Evolutionary conservation across 2,113 vertebrate genomes (phyloP), one percentile per base, ranked within the genome.

Genomic region (Saccopteryx leptura): DNA sequence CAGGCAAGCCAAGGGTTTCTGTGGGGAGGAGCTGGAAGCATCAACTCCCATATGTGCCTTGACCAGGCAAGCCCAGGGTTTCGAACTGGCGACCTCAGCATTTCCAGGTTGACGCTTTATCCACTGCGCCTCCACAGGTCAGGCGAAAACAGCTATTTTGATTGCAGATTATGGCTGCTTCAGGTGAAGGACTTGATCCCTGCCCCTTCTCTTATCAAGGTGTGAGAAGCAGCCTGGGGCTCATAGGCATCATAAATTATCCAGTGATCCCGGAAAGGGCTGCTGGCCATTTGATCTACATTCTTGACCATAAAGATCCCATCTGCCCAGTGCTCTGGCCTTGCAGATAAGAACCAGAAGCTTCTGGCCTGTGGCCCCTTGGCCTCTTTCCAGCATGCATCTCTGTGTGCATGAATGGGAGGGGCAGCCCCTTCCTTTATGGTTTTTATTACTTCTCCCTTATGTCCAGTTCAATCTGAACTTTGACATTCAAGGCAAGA

Each of bases 271-370:
- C 28, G 28, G 33, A 65, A 69, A 7, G 82, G 60, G 14, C 23
- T 39, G 56, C 58, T 50, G 71, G 68, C 28, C 79, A 14, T 4
- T n/a, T 11, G 66, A 19, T 48, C 72, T 5, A 56, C 13, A 0
- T 46, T 50, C 18, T 75, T 86, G 61, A 46, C 52, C 74, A 52
- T 18, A n/a, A 31, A 75, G 88, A n/a, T 28, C 48, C 39, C 68
- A 39, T 14, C 76, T 82, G 54, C 31, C 56, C 61, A 54, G 48
- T 15, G 18, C 80, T 58, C 80, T 58, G 54, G 48, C 80, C 60
- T 58, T 84, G 69, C 31, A 46, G 15, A 52, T 61, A 61, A 81
- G 80, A 80, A 88, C n/a, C 74, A 84, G 96, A 65, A 72, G 56
- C 89, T 90, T 75, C 85, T 0, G 1, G 48, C 14, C 21, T 23